A percentile compares a stretch with the other conserved stretches of the same genome.
Evolutionary conservation across 2,888 invertebrate species (phyloP).

Genomic region (Xestoiulus laeticollis): DNA sequence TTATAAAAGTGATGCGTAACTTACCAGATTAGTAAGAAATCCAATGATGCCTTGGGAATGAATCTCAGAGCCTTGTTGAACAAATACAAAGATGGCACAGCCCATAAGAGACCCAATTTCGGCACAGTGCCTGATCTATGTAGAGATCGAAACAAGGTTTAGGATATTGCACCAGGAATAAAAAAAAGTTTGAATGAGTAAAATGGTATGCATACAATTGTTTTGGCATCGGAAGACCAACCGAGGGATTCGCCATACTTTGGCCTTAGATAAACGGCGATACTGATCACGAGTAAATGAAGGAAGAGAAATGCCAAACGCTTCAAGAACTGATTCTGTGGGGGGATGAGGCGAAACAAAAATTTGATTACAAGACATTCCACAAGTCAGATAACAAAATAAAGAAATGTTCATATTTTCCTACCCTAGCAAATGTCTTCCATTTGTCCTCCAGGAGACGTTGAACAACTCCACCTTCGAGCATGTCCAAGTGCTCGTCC

Average conservation of each 20-base stretch:
- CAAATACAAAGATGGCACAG: slow-evolving; percentile 85
- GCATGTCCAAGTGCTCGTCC: slow-evolving; percentile 97
- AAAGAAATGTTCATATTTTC: background rate
- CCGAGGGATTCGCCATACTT: slow-evolving; percentile 44
- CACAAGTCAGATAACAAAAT: background rate
- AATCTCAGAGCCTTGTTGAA: slow-evolving; percentile 94
- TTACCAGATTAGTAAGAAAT: slow-evolving; percentile 91
- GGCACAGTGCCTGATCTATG: slow-evolving; percentile 73
- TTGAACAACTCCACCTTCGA: slow-evolving; percentile 98
- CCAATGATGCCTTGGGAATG: slow-evolving; percentile 90
- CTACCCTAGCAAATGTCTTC: slow-evolving; percentile 97
- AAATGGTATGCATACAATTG: slow-evolving; percentile 60
- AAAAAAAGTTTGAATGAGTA: background rate
- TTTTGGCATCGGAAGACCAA: slow-evolving; percentile 48
- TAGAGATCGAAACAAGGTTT: slow-evolving; percentile 20
- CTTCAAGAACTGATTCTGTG: slow-evolving; percentile 90
- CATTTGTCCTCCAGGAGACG: slow-evolving; percentile 97
- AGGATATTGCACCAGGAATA: background rate
- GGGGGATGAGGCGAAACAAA: slow-evolving; percentile 54
- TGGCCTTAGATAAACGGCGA: slow-evolving; percentile 92
- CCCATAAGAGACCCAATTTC: slow-evolving; percentile 87
- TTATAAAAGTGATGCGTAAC: background rate
- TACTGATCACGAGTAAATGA: slow-evolving; percentile 86
- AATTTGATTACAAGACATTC: background rate
- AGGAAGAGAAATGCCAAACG: slow-evolving; percentile 85